phyloP scores from a whole-genome alignment of 2,113 vertebrate species.

The Theristicus caerulescens region DNA sequence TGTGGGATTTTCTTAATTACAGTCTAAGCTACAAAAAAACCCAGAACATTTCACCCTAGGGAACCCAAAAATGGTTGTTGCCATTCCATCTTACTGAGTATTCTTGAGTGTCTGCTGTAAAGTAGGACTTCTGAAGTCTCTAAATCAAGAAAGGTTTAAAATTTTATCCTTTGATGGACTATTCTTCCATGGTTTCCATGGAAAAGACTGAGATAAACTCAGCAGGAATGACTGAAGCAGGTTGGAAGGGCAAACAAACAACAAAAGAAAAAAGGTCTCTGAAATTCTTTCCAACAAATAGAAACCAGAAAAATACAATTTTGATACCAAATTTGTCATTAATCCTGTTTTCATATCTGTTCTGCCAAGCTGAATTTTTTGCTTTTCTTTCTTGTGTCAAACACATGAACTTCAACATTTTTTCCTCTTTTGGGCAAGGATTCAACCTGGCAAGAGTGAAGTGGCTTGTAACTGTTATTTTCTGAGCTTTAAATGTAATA shows the following conservation, averaged over 20 bases:
- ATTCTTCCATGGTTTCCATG: not conserved
- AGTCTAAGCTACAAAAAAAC: slow-evolving; percentile 18
- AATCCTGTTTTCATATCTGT: not conserved
- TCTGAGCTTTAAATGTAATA: not conserved
- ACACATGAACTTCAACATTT: not conserved
- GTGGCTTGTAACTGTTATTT: not conserved
- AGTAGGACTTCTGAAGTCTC: not conserved
- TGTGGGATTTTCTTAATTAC: slow-evolving; percentile 59
- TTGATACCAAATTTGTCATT: not conserved
- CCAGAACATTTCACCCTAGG: slow-evolving; percentile 19
- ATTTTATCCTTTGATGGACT: not conserved
- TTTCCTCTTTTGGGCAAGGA: not conserved
- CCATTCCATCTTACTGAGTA: not conserved
- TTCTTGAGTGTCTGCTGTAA: not conserved
- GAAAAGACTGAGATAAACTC: not conserved
- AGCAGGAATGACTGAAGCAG: not conserved
- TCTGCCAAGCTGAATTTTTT: not conserved
- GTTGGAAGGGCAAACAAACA: not conserved
- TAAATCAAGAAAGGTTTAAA: slow-evolving; percentile 19
- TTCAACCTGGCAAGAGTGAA: slow-evolving; percentile 19
- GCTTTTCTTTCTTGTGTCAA: not conserved
- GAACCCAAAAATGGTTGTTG: not conserved
- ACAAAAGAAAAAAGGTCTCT: not conserved
- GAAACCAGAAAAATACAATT: not conserved
- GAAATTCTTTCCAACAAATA: not conserved